These are phyloP conservation scores for Chymomyza costata DNA, from an alignment of 1,140 invertebrate genomes.

Conservation along the genomic window DNA sequence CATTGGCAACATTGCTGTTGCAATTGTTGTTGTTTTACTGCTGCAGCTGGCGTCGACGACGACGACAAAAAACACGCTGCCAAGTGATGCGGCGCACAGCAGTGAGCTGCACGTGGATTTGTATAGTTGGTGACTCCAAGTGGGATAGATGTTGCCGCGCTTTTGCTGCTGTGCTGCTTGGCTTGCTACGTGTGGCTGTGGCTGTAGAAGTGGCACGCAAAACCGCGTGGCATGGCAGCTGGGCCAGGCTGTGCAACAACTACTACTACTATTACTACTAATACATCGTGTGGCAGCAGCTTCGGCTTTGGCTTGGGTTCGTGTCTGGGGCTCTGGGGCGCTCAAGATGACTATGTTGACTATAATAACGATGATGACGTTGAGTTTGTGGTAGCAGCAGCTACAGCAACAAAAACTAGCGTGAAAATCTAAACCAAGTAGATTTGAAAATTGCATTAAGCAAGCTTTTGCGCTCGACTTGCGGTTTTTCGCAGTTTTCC, in stretches of 20 bases:
- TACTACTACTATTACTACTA: constrained; percentile 20
- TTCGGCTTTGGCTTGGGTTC: constrained; percentile 41
- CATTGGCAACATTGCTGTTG: constrained; percentile 28
- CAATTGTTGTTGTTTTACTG: constrained; percentile 37
- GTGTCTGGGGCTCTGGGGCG: constrained; percentile 27
- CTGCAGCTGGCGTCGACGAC: constrained; percentile 42
- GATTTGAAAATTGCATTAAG: constrained; percentile 14
- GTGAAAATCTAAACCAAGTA: neutral
- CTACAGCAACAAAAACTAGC: constrained; percentile 8
- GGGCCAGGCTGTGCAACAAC: constrained; percentile 19
- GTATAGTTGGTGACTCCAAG: too few species aligned
- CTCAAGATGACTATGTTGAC: constrained; percentile 44
- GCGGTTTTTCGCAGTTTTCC: too few species aligned
- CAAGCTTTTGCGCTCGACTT: constrained; percentile 16
- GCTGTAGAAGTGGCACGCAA: constrained; percentile 34
- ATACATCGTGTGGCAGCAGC: constrained; percentile 35
- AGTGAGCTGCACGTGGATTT: constrained; percentile 38
- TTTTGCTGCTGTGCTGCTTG: too few species aligned
- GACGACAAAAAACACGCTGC: constrained; percentile 68
- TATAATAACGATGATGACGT: constrained; percentile 10
- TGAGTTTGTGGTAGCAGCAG: constrained; percentile 20
- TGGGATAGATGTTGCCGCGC: too few species aligned
- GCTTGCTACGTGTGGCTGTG: constrained; percentile 4
- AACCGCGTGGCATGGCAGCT: constrained; percentile 41
- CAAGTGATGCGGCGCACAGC: constrained; percentile 66